Base-by-base conservation (phyloP, 2,113 vertebrate genomes). In the Zosterops pallidus region DNA sequence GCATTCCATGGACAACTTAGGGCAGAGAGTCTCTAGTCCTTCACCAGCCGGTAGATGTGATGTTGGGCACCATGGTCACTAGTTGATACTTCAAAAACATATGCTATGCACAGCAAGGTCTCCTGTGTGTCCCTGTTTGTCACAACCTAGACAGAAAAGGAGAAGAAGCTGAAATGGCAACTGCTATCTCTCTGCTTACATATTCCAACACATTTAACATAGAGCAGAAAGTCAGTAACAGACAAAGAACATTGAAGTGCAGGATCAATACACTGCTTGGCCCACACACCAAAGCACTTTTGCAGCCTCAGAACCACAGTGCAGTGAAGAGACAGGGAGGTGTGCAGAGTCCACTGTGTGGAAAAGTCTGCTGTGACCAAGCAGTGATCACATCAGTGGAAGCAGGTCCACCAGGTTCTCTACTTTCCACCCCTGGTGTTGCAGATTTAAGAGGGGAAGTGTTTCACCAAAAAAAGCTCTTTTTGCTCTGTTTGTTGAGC, bases 31-130 rank as follows among this genome's bases (percentile, higher is more conserved):
- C 96, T 97, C 90, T 98, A 99, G 97, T 99, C 99, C 97, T 99
- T 99, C 97, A 99, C 98, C 56, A 99, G 98, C 95, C 99, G 98
- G 97, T 99, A 99, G 97, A 99, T 99, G 86, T 99, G 99, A 97
- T 99, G 99, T 89, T 99, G 99, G 22, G 99, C 99, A 19, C 99
- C 99, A 0, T 99, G 99, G 94, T 99, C 99, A 20, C 99, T 99
- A 67, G 99, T 98, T 37, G 99, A 99, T 93, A 99, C 99, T 96
- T 99, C 99, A 19, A 99, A 99, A 92, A 99, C 99, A 26, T 99
- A 99, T 2, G 99, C 99, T 62, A 99, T 96, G 93, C 99, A 99
- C 83, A 99, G 97, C 97, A 99, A 96, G 18, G 98, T 99, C 98
- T 99, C 99, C 95, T 99, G 98, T 14, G 99, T 99, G 97, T 99